Evolutionary conservation across 1,140 invertebrate genomes (phyloP).

Genomic region (Zaprionus vittiger): DNA sequence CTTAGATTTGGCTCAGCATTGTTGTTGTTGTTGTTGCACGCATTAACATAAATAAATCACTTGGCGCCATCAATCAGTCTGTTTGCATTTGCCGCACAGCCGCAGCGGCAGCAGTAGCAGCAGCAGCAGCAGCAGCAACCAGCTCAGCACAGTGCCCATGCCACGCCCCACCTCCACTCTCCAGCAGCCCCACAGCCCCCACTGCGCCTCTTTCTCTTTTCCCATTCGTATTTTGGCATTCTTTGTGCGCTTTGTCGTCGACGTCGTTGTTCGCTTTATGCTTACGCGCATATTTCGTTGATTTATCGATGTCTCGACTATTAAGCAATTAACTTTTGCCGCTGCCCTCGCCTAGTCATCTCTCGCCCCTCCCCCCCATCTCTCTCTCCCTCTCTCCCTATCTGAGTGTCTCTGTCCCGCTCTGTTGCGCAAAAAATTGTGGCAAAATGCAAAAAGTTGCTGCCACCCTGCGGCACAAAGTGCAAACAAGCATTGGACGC

Average conservation of each 20-base stretch:
- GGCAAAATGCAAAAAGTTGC: conserved; percentile 49
- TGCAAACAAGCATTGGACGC: conserved; percentile 52
- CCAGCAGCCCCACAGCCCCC: not conserved
- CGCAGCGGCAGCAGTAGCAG: not conserved
- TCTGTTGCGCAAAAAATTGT: conserved; percentile 37
- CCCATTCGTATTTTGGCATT: conserved; percentile 31
- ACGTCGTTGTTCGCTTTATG: conserved; percentile 60
- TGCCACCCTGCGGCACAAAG: conserved; percentile 44
- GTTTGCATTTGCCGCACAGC: conserved; percentile 66
- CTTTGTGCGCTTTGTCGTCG: conserved; percentile 58
- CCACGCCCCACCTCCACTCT: not conserved
- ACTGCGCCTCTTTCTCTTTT: not conserved
- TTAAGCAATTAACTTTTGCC: conserved; percentile 74
- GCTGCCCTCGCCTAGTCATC: conserved; percentile 28
- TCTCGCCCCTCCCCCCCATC: not conserved
- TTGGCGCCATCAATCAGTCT: conserved; percentile 78
- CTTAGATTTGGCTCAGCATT: conserved; percentile 37
- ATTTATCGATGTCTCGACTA: conserved; percentile 80
- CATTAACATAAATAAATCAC: conserved; percentile 81
- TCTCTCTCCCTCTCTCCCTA: not conserved
- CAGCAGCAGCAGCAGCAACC: not conserved
- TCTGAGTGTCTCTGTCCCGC: not conserved
- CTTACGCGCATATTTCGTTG: conserved; percentile 76
- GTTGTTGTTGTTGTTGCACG: conserved; percentile 24
- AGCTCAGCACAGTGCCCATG: too few species aligned